phyloP scores from a whole-genome alignment of 1,140 invertebrate genomes.

The Pseudomyrmex dendroicus region DNA sequence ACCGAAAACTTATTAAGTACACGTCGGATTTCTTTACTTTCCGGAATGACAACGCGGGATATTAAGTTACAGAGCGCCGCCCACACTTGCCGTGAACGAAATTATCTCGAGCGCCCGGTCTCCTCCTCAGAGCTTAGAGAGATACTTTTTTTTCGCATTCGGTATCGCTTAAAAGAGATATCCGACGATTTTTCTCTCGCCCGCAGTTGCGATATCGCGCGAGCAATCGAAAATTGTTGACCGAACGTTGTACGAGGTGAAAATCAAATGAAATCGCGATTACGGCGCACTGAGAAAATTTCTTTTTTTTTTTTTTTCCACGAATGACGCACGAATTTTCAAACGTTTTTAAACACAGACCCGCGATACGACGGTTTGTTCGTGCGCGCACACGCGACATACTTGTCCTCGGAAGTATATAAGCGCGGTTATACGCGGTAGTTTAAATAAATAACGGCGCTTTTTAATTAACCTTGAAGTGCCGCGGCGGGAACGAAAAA shows the following conservation, averaged over 20 bases:
- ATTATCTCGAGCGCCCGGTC: conserved; percentile 22
- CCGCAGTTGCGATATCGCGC: neutral
- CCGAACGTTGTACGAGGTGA: neutral
- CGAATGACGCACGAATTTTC: conserved; percentile 8
- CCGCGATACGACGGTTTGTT: neutral
- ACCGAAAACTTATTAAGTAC: conserved; percentile 60
- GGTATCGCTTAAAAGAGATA: neutral
- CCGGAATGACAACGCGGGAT: conserved; percentile 27
- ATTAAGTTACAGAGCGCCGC: conserved; percentile 34
- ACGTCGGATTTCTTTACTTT: conserved; percentile 58
- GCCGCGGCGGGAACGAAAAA: neutral
- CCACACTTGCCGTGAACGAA: neutral
- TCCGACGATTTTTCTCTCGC: neutral
- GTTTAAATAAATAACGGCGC: conserved; percentile 54
- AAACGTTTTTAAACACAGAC: conserved; percentile 30
- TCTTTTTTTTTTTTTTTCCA: neutral
- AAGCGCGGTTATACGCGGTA: conserved; percentile 28
- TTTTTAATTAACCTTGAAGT: conserved; percentile 63
- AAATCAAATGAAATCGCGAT: conserved; percentile 4
- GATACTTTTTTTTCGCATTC: neutral
- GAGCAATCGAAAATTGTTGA: neutral
- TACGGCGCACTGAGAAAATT: neutral
- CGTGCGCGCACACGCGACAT: neutral
- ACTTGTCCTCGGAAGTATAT: conserved; percentile 41
- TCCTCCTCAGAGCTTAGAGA: neutral